Evolutionary conservation across 1,140 invertebrate species (phyloP).

Genomic region (Lanistes nyassanus): DNA sequence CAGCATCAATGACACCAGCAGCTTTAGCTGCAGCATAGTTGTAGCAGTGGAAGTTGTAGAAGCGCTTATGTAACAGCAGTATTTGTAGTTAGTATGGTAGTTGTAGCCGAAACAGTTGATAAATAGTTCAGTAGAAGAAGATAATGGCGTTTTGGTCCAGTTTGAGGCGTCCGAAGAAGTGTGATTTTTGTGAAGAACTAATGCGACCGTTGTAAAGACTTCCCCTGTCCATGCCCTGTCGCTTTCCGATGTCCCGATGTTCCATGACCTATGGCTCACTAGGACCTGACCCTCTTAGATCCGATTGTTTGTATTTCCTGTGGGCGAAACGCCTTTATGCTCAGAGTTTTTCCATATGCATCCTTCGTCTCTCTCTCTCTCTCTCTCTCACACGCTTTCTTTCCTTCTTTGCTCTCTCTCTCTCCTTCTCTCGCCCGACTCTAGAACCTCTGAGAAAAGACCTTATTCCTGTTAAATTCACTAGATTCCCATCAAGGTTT

Average conservation of each 20-base stretch:
- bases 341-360: not conserved
- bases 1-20: slow-evolving; percentile 1
- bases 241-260: no score
- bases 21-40: not conserved
- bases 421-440: no score
- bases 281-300: no score
- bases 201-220: no score
- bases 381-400: no score
- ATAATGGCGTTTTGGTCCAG: not conserved
- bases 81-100: not conserved
- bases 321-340: no score
- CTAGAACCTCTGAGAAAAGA: no score
- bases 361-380: not conserved
- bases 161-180: not conserved
- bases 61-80: slow-evolving; percentile 5
- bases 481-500: no score
- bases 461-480: no score
- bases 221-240: no score
- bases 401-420: not conserved
- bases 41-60: slow-evolving; percentile 11
- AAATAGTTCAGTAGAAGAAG: slow-evolving; percentile 1
- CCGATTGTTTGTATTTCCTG: no score
- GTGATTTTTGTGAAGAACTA: not conserved
- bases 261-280: no score
- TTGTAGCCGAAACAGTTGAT: slow-evolving; percentile 1